Evolutionary conservation across 2,113 vertebrate genomes (phyloP), one percentile per base, ranked within the genome.

Genomic region (Zapus hudsonius): DNA sequence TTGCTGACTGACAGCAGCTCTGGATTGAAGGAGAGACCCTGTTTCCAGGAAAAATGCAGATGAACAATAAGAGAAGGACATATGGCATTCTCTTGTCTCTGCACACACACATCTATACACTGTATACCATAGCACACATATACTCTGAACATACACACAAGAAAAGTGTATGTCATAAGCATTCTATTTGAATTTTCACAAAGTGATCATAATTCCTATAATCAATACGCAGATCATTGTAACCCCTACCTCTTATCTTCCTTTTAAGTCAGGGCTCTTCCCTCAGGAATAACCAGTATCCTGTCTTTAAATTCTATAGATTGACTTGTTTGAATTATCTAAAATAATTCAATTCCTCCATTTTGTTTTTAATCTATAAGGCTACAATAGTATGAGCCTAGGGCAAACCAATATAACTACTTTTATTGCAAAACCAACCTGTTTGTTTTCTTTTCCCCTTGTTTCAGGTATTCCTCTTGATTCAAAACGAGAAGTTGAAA

Each of bases 401-500:
- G 82, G 64, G 47, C 36, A 73, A 81, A 31, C 59, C 22, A 29
- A 27, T 40, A 98, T 98, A 97, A 55, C 82, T 95, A 38, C 90
- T 86, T 93, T 69, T 61, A 90, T 70, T 92, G 20, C 38, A 93
- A 92, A 96, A 66, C 7, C 20, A 83, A 17, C 33, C 42, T 78
- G 20, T 70, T 80, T 87, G 87, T 29, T 69, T 57, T 22, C 17
- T 84, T 92, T 96, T 94, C 90, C 87, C 93, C 42, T 94, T 94
- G 82, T 95, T 91, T 80, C 97, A 99, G 99, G 97, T 99, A 94
- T 99, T 99, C 97, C 98, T 99, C 96, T 98, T 99, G 97, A 99
- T 99, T 97, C 99, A 99, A 96, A 99, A 97, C 96, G 99, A 99
- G 96, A 99, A 99, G 98, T 98, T 99, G 97, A 99, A 99, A 98